Evolutionary conservation across 2,888 invertebrate species (phyloP).

Genomic region (Pocota personata): DNA sequence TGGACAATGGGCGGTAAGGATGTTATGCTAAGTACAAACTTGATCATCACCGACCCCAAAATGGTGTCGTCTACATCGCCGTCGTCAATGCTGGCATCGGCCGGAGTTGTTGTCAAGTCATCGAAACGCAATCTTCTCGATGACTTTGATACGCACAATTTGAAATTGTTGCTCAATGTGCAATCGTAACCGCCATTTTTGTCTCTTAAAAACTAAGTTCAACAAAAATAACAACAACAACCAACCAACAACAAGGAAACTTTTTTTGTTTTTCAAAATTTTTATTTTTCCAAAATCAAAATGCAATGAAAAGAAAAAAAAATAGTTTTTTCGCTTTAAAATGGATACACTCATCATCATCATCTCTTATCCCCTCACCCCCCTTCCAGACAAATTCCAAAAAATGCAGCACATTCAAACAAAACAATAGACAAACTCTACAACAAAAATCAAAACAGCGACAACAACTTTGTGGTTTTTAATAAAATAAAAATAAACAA

Average conservation of each 20-base stretch:
- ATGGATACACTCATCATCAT: conserved; percentile 68
- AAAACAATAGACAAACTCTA: conserved; percentile 14
- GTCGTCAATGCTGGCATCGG: conserved; percentile 78
- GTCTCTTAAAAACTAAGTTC: conserved; percentile 45
- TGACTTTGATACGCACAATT: conserved; percentile 85
- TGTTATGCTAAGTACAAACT: conserved; percentile 71
- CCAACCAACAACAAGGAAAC: conserved; percentile 60
- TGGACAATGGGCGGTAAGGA: conserved; percentile 84
- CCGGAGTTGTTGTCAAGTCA: conserved; percentile 77
- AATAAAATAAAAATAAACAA: conserved; percentile 71
- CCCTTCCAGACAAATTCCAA: conserved; percentile 48
- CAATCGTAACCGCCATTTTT: conserved; percentile 81
- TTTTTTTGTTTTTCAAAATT: conserved; percentile 32
- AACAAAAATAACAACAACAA: conserved; percentile 55
- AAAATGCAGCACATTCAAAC: conserved; percentile 60
- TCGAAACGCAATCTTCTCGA: conserved; percentile 82
- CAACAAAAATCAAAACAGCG: conserved; percentile 49
- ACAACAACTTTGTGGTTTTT: conserved; percentile 82
- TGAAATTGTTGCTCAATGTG: conserved; percentile 87
- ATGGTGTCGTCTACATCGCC: conserved; percentile 52
- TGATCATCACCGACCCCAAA: conserved; percentile 67
- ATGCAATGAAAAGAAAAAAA: conserved; percentile 50
- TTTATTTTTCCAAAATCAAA: conserved; percentile 48
- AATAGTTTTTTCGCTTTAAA: conserved; percentile 73
- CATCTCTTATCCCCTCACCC: not conserved